Evolutionary conservation across 2,113 vertebrate genomes (phyloP).

Genomic region (Anhinga anhinga): DNA sequence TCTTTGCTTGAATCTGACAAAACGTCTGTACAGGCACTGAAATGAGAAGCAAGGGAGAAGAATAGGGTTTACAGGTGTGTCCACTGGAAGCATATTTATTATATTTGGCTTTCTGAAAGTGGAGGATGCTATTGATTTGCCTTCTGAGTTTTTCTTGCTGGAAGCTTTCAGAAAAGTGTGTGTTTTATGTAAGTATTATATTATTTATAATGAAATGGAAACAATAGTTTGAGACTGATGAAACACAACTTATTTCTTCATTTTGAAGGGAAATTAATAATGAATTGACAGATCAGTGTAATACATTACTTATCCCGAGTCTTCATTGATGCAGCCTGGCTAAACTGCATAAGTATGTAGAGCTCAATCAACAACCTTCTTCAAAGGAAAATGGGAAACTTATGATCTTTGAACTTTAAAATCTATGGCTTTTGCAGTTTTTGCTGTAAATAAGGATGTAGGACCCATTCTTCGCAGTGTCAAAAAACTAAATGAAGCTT

Average conservation of each 20-base stretch:
- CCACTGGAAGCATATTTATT: background rate
- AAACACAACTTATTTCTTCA: background rate
- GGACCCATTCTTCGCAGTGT: background rate
- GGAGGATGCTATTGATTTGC: background rate
- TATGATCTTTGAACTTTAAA: background rate
- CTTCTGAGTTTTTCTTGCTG: background rate
- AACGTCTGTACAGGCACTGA: background rate
- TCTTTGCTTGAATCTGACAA: background rate
- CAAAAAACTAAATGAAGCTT: background rate
- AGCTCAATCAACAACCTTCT: background rate
- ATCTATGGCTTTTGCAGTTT: background rate
- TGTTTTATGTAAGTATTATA: background rate
- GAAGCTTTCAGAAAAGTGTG: background rate
- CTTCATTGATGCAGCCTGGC: background rate
- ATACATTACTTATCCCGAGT: background rate
- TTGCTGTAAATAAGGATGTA: background rate
- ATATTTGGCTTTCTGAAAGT: background rate
- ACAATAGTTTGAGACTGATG: background rate
- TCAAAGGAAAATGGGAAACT: background rate
- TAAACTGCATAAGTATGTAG: background rate
- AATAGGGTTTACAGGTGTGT: background rate
- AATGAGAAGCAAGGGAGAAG: background rate
- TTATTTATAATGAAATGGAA: background rate
- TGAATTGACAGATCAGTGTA: background rate
- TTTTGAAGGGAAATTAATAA: background rate